Evolutionary conservation across 2,888 invertebrate species (phyloP).

Genomic region (Leuctra nigra): DNA sequence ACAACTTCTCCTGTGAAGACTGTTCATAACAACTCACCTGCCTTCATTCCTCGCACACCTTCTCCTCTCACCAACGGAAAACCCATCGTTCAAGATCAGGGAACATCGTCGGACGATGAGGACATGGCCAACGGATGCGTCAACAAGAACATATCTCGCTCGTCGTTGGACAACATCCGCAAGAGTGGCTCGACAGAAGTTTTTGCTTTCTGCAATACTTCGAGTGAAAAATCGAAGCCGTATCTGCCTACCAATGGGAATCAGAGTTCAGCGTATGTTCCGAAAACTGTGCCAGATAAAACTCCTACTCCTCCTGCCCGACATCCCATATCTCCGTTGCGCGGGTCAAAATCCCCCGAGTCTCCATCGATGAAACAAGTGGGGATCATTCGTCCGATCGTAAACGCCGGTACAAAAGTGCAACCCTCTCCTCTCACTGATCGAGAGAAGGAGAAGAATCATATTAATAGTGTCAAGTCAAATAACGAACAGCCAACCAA

Average conservation of each 20-base stretch:
- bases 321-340: slow-evolving; percentile 10
- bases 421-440: slow-evolving; percentile 42
- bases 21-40: neutral
- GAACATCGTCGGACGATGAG: slow-evolving; percentile 18
- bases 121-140: slow-evolving; percentile 13
- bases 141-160: slow-evolving; percentile 45
- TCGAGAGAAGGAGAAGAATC: slow-evolving; percentile 60
- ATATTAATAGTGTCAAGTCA: slow-evolving; percentile 58
- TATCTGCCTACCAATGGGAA: slow-evolving; percentile 27
- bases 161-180: slow-evolving; percentile 59
- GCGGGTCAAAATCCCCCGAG: slow-evolving; percentile 8
- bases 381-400: slow-evolving; percentile 46
- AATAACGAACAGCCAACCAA: slow-evolving; percentile 42
- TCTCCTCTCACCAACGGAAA: slow-evolving; percentile 20
- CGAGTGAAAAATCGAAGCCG: slow-evolving; percentile 27
- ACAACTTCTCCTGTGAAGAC: neutral
- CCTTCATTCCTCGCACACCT: neutral
- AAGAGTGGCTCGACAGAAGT: slow-evolving; percentile 60
- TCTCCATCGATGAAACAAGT: slow-evolving; percentile 40
- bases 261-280: slow-evolving; percentile 3
- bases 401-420: slow-evolving; percentile 29
- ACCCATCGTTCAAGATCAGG: neutral
- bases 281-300: slow-evolving; percentile 3
- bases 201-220: slow-evolving; percentile 46
- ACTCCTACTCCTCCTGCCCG: slow-evolving; percentile 28